Base-by-base conservation (phyloP, 1,140 invertebrate genomes). In the Drosophila ficusphila region DNA sequence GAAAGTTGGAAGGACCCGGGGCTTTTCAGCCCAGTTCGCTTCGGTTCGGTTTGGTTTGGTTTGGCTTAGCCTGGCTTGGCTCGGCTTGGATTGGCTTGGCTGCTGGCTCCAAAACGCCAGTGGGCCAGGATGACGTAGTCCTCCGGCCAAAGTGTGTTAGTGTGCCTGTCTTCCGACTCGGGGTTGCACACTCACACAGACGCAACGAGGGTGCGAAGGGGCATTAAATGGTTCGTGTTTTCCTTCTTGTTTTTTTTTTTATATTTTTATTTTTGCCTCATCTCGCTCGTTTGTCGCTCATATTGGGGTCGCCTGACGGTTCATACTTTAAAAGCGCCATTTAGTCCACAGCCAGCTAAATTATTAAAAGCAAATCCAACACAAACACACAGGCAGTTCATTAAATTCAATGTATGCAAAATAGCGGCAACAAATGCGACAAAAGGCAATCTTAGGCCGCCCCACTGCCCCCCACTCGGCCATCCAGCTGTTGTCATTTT, bases 401-500 rank as follows among this genome's bases (percentile, higher is more conserved):
- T 85, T 85, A 86, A 76, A 76, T 81, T 61, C 81, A 65, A 76
- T 74, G 72, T 81, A 85, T 86, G 81, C 82, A 86, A 86, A 85
- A 82, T 74, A 70, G 73, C 76, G 53, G 61, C 76, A 79, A 73
- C 76, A 79, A 79, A 73, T 64, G 47, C 68, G 78, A 68, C 79
- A 60, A 60, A 52, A 56, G 69, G 44, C 67, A 69, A 71, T 58
- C 67, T 70, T 29, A 9, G 14, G 14, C 42, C 36, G 19, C 42
- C n/a, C 8, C 14, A 7, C 14, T 23, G 3, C 29, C 12, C 39
- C 19, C 25, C 51, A 2, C 34, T 11, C 18, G 5, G 9, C 8
- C 27, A 25, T 36, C 60, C 69, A 74, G 49, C 48, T 79, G 58
- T 85, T 83, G 79, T 83, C 79, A 73, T 73, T 85, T 85, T 72